Evolutionary conservation across 2,888 invertebrate species (phyloP).

Genomic region (Lampropteryx suffumata): DNA sequence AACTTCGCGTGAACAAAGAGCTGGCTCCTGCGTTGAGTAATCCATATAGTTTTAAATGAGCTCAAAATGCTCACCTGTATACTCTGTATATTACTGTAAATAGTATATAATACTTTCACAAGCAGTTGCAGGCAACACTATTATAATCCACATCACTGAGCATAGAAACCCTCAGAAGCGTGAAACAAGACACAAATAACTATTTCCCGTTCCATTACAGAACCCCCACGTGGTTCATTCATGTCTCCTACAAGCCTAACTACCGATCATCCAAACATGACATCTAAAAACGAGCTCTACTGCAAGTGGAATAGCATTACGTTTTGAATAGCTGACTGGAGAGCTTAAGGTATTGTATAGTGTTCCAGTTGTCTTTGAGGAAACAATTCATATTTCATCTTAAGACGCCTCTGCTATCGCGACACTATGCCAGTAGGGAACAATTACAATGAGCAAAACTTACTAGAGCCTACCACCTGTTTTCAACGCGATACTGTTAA

Average conservation of each 20-base stretch:
- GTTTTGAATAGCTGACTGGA: neutral
- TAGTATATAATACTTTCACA: too few species aligned
- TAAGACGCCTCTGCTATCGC: slow-evolving; percentile 58
- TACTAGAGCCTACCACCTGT: slow-evolving; percentile 72
- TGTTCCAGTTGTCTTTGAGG: slow-evolving; percentile 36
- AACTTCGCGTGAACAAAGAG: too few species aligned
- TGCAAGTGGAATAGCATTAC: neutral
- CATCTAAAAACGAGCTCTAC: slow-evolving; percentile 9
- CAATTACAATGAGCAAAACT: slow-evolving; percentile 72
- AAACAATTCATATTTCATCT: slow-evolving; percentile 57
- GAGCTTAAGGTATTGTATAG: slow-evolving; percentile 10
- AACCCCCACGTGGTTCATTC: slow-evolving; percentile 42
- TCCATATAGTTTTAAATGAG: too few species aligned
- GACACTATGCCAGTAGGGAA: slow-evolving; percentile 62
- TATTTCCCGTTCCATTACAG: slow-evolving; percentile 17
- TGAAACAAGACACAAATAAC: slow-evolving; percentile 10
- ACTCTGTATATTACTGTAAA: too few species aligned
- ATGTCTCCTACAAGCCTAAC: slow-evolving; percentile 24
- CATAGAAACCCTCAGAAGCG: neutral
- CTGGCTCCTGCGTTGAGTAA: too few species aligned
- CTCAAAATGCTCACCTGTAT: too few species aligned
- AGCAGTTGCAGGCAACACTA: too few species aligned
- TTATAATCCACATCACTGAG: too few species aligned
- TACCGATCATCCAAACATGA: neutral
- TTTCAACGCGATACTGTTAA: slow-evolving; percentile 65